Base-by-base conservation (phyloP, 1,140 invertebrate genomes). In the Zaprionus tsacasi region DNA sequence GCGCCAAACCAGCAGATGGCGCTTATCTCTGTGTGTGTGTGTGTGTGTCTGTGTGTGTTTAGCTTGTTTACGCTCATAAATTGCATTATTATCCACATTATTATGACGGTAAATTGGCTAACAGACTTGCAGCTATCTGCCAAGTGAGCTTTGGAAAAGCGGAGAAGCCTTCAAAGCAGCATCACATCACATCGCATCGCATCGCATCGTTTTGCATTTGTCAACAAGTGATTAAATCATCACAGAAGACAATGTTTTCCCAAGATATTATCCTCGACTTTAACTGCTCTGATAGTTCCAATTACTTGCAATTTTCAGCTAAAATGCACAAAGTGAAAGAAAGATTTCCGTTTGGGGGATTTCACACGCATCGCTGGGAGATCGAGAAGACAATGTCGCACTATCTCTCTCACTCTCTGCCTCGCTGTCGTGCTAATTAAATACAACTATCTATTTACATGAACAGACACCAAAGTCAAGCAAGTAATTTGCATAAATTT, bases 401-500 rank as follows among this genome's bases (percentile, higher is more conserved):
- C 27, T 30, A 30, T 30, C 27, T 30, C 27, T 30, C 27, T 4
- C 27, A 2, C 27, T 30, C 27, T 30, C 27, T 30, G 4, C 4
- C 27, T 69, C 72, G 40, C 73, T 68, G 61, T 54, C 78, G 63
- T 25, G 21, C 63, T 78, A 86, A 85, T 81, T 82, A 81, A 70
- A 71, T 78, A 76, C 82, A 86, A 70, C 70, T 65, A 79, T 52
- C 76, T 85, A 76, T 77, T 64, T 73, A 63, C 72, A 79, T 54
- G 76, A 64, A 35, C 70, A 74, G 63, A 71, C 67, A 75, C 52
- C 55, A 68, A 70, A 79, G 68, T 52, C 65, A 35, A 38, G 55
- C 54, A 48, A 21, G 78, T 77, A 58, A 87, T 87, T 87, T 78
- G 73, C 82, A 87, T 87, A 88, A 78, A 80, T 88, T 87, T 70